These are phyloP conservation scores for Rhinichthys osculus DNA, from an alignment of 2,797 vertebrate species.

Conservation along the genomic window DNA sequence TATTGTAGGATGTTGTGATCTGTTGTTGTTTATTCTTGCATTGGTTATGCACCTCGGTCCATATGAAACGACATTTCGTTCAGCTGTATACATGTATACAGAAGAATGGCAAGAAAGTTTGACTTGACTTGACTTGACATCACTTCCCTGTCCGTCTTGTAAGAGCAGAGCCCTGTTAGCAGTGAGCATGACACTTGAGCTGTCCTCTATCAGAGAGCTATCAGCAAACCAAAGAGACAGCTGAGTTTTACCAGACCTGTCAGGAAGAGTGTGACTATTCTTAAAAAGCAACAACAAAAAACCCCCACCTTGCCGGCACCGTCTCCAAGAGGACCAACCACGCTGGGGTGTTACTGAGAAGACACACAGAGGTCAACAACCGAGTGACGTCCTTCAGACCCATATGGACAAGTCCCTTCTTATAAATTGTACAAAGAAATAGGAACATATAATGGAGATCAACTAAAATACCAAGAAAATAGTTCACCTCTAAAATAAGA, in stretches of 20 bases:
- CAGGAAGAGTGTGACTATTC: conserved; percentile 39
- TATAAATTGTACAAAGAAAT: background rate
- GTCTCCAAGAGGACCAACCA: background rate
- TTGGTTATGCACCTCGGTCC: too few species aligned
- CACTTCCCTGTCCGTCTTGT: background rate
- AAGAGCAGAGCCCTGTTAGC: conserved; percentile 31
- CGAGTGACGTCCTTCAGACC: conserved; percentile 1
- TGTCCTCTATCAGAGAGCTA: conserved; percentile 27
- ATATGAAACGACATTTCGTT: too few species aligned
- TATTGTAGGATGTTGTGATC: too few species aligned
- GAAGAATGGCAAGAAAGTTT: too few species aligned
- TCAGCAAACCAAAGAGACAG: conserved; percentile 34
- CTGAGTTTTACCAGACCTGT: conserved; percentile 57
- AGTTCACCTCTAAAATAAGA: background rate
- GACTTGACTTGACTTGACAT: background rate
- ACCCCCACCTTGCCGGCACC: conserved; percentile 6
- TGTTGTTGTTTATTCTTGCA: too few species aligned
- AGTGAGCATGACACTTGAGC: conserved; percentile 20
- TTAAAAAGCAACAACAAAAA: conserved; percentile 17
- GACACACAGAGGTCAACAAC: conserved; percentile 39
- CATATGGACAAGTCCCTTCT: background rate
- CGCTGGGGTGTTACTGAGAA: background rate
- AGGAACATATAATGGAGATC: background rate
- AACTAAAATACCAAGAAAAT: background rate
- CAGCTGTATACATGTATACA: too few species aligned